Conservation (phyloP, 2,888 invertebrate species). For the Tachina lurida region DNA sequence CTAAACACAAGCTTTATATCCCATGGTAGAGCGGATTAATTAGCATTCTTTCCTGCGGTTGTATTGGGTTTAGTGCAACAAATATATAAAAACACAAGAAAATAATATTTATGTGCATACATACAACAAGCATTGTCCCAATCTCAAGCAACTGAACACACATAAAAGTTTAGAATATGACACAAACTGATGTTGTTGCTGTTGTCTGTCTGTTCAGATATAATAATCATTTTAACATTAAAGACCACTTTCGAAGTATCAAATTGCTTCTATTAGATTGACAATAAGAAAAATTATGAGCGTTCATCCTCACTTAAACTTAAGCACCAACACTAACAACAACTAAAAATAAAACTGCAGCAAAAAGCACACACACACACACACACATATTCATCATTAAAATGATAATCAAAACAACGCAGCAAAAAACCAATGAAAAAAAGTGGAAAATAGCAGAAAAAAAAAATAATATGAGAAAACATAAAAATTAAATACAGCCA, state of each 20-base stretch:
- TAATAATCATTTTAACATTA: slow-evolving; percentile 68
- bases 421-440: slow-evolving; percentile 32
- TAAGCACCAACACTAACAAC: slow-evolving; percentile 40
- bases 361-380: slow-evolving; percentile 14
- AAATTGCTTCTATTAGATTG: slow-evolving; percentile 68
- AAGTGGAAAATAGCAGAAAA: not conserved
- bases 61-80: slow-evolving; percentile 11
- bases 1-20: slow-evolving; percentile 21
- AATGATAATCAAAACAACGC: slow-evolving; percentile 54
- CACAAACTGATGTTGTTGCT: slow-evolving; percentile 51
- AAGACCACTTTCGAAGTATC: slow-evolving; percentile 67
- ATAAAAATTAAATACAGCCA: slow-evolving; percentile 68
- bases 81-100: slow-evolving; percentile 7
- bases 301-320: slow-evolving; percentile 59
- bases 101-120: slow-evolving; percentile 18
- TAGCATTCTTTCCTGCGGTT: slow-evolving; percentile 1
- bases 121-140: not conserved
- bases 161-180: slow-evolving; percentile 33
- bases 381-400: slow-evolving; percentile 12
- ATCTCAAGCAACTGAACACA: slow-evolving; percentile 15
- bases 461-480: slow-evolving; percentile 55
- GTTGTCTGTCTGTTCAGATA: slow-evolving; percentile 61
- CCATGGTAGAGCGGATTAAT: not conserved
- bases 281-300: slow-evolving; percentile 68
- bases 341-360: slow-evolving; percentile 16